Base-by-base conservation (phyloP, 2,113 vertebrate species). In the Haliaeetus leucogaster region DNA sequence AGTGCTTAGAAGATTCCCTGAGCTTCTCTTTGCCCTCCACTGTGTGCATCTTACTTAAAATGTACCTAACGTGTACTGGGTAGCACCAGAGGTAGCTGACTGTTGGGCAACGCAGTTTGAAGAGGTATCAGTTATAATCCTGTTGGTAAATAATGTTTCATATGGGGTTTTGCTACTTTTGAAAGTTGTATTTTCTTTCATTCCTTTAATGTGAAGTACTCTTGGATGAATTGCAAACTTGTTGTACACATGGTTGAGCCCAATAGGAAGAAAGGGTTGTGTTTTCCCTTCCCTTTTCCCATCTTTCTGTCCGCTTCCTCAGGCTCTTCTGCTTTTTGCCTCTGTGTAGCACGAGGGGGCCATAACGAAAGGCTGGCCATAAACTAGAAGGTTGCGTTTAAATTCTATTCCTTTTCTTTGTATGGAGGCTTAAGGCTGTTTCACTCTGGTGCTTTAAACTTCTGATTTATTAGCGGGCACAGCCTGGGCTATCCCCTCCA, bases 61-160 rank as follows among this genome's bases (percentile, higher is more conserved):
- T 3, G 21, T 5, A 36, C 66, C 82, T 65, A n/a, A 2, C 0
- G 0, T 0, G 5, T 15, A 1, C 48, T 61, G 66, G 38, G 26
- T 2, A 47, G 30, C 25, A 22, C 47, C 38, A 63, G 47, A 84
- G 32, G 47, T 14, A 45, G 52, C 29, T 66, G 52, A 18, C 52
- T 42, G 22, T 52, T 30, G 43, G 15, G 27, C 52, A 43, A 0
- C 38, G 23, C 1, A 1, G 26, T 22, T 23, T 76, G 43, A 32
- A 23, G 58, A 56, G 58, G 30, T 48, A 45, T 13, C 18, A 47
- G 32, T 48, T 47, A 13, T 45, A 66, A 48, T 62, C 9, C 15
- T 70, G 22, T 10, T 22, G 20, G 53, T 32, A 32, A 76, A 72
- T 13, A 40, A 50, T 5, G 5, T 21, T 62, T 89, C 67, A 32